Evolutionary conservation across 2,113 vertebrate genomes (phyloP).

Genomic region (Oreochromis aureus): DNA sequence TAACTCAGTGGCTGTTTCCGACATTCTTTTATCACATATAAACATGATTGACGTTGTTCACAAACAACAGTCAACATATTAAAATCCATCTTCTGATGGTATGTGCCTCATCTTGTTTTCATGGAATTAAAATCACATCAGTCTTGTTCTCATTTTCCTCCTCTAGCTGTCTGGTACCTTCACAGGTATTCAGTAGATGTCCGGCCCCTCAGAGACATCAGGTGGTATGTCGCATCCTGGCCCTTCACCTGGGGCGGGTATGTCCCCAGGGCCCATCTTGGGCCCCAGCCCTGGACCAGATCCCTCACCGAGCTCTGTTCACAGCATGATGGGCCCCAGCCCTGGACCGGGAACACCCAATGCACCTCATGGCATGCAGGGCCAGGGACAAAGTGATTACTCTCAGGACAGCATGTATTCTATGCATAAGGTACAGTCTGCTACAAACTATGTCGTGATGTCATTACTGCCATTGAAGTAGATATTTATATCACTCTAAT

Average conservation of each 20-base stretch:
- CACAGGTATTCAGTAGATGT: slow-evolving; percentile 76
- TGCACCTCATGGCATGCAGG: slow-evolving; percentile 80
- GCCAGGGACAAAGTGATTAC: slow-evolving; percentile 84
- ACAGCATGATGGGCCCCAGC: slow-evolving; percentile 98
- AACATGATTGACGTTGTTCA: fast-evolving
- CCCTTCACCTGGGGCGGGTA: slow-evolving; percentile 90
- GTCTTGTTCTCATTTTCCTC: not conserved
- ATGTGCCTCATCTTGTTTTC: not conserved
- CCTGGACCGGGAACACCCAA: slow-evolving; percentile 92
- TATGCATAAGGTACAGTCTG: slow-evolving; percentile 85
- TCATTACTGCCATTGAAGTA: not conserved
- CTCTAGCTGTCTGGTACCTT: slow-evolving; percentile 8
- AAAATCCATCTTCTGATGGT: not conserved
- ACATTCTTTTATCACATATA: not conserved
- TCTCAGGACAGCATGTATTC: slow-evolving; percentile 87
- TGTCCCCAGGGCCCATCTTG: slow-evolving; percentile 94
- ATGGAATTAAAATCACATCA: not conserved
- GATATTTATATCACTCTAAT: not conserved
- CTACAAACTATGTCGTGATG: not conserved
- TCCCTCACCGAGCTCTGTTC: slow-evolving; percentile 92
- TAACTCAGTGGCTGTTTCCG: not conserved
- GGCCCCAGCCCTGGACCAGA: slow-evolving; percentile 96
- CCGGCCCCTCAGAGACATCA: slow-evolving; percentile 85
- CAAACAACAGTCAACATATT: not conserved
- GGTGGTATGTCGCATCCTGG: slow-evolving; percentile 93